Conservation (phyloP, 2,797 vertebrate genomes). For the Botia almorhae region DNA sequence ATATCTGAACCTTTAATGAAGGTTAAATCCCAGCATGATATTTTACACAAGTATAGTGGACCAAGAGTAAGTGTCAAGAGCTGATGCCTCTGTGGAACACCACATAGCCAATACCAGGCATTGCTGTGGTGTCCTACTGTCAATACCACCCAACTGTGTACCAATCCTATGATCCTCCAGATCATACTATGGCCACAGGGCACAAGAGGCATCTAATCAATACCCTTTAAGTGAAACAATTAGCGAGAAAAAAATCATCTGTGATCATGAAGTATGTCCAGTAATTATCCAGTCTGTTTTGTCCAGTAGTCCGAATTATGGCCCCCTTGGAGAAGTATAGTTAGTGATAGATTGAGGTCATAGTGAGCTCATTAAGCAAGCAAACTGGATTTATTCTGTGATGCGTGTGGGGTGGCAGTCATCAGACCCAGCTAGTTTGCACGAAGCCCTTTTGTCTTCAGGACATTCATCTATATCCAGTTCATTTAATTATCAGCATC, state of each 20-base stretch:
- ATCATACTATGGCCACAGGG: conserved; percentile 29
- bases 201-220: conserved; percentile 49
- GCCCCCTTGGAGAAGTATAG: conserved; percentile 80
- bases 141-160: conserved; percentile 36
- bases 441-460: conserved; percentile 32
- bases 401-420: conserved; percentile 78
- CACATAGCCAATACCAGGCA: neutral
- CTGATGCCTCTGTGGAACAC: conserved; percentile 1
- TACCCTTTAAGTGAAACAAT: conserved; percentile 45
- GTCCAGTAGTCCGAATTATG: conserved; percentile 59
- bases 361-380: conserved; percentile 91
- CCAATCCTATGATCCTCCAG: conserved; percentile 28
- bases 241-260: conserved; percentile 35
- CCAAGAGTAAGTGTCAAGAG: conserved; percentile 48
- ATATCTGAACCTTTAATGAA: conserved; percentile 40
- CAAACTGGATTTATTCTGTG: conserved; percentile 85
- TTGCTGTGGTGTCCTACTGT: neutral
- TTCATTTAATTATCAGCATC: conserved; percentile 49
- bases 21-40: conserved; percentile 48
- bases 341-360: conserved; percentile 92
- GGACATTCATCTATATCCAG: conserved; percentile 42
- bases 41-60: conserved; percentile 6
- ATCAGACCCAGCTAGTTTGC: conserved; percentile 68
- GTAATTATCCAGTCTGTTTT: conserved; percentile 58
- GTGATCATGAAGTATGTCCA: conserved; percentile 3